Conservation (phyloP, 2,888 invertebrate species). For the Nymphalis urticae region DNA sequence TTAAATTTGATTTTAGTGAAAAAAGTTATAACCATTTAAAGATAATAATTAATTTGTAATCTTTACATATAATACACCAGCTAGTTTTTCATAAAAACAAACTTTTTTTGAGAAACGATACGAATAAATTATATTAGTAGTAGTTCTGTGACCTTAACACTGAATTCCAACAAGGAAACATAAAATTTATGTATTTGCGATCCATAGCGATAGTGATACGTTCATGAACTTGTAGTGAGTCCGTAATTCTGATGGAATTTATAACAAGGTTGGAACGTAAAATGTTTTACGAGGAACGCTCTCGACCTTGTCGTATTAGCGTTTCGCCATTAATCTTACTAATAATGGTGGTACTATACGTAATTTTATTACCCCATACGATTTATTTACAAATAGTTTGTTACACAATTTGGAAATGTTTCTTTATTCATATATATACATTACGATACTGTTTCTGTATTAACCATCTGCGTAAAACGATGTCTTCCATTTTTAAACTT, state of each 20-base stretch:
- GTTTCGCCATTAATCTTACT: conserved; percentile 29
- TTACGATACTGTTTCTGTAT: no score
- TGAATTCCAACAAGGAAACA: not conserved
- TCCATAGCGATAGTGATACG: conserved; percentile 13
- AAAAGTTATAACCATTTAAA: no score
- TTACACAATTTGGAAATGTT: not conserved
- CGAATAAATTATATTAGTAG: no score
- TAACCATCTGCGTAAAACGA: no score
- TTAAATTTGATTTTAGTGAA: no score
- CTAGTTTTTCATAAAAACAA: no score
- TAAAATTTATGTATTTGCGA: not conserved
- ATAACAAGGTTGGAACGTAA: conserved; percentile 27
- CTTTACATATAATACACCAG: no score
- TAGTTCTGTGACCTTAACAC: no score
- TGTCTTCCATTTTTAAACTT: no score
- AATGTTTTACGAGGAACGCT: conserved; percentile 28
- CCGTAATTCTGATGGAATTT: conserved; percentile 13
- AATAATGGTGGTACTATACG: conserved; percentile 15
- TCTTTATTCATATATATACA: no score
- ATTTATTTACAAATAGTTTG: conserved; percentile 4
- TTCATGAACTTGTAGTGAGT: conserved; percentile 8
- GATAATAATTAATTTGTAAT: no score
- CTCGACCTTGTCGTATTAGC: conserved; percentile 31
- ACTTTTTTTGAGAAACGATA: no score
- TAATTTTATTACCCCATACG: not conserved